These are phyloP conservation scores for Chaetophractus vellerosus DNA, from an alignment of 2,797 vertebrate species.

Conservation along the genomic window DNA sequence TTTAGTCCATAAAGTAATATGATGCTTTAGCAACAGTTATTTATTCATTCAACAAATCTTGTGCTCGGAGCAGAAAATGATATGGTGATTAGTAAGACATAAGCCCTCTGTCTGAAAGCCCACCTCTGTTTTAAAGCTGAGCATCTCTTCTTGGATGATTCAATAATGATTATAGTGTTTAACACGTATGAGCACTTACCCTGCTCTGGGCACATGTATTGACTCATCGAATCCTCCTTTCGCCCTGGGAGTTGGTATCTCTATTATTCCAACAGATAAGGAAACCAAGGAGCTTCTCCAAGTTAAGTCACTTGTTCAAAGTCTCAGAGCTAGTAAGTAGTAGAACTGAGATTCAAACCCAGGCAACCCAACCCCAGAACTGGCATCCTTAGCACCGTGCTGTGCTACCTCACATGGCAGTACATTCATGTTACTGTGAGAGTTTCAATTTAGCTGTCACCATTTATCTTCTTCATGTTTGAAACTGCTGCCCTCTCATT, in stretches of 20 bases:
- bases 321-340: no score
- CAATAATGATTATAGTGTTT: not conserved
- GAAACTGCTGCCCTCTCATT: constrained; percentile 16
- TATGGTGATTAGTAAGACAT: not conserved
- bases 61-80: constrained; percentile 19
- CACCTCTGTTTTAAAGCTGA: constrained; percentile 9
- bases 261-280: not conserved
- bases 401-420: not conserved
- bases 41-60: constrained; percentile 53
- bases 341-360: not conserved
- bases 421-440: not conserved
- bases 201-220: not conserved
- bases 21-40: not conserved
- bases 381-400: not conserved
- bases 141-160: not conserved
- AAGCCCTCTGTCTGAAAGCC: not conserved
- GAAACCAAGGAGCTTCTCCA: not conserved
- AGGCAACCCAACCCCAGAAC: not conserved
- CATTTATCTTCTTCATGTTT: not conserved
- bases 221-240: not conserved
- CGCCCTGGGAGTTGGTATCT: not conserved
- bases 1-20: constrained; percentile 7
- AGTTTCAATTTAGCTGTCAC: not conserved
- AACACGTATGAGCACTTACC: not conserved
- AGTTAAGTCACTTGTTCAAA: not conserved